Conservation (phyloP, 2,113 vertebrate genomes). For the Scolopax mira region DNA sequence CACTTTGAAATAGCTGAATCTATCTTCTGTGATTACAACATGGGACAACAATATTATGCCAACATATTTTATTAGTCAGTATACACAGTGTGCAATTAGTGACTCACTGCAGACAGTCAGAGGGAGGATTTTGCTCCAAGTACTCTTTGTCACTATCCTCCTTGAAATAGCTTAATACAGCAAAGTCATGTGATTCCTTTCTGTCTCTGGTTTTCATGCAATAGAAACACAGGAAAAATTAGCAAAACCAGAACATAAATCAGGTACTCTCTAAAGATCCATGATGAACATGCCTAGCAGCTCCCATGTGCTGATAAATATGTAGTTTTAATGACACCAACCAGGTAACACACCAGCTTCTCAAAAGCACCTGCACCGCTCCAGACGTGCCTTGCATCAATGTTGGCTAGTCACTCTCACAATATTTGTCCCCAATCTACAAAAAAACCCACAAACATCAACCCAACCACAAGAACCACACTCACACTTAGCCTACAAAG, state of each 20-base stretch:
- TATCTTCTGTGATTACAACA: constrained; percentile 50
- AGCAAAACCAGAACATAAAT: background rate
- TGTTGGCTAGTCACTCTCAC: background rate
- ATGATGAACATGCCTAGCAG: background rate
- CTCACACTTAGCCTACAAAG: background rate
- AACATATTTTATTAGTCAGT: constrained; percentile 63
- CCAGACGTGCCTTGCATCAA: background rate
- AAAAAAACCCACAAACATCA: background rate
- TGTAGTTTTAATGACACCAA: background rate
- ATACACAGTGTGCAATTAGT: constrained; percentile 53
- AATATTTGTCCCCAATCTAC: background rate
- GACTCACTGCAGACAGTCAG: constrained; percentile 55
- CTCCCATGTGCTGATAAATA: background rate
- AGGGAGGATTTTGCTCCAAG: background rate
- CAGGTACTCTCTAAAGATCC: background rate
- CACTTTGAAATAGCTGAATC: constrained; percentile 24
- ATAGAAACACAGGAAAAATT: background rate
- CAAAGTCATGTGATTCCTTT: background rate
- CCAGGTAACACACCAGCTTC: background rate
- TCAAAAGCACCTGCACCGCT: background rate
- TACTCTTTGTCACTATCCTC: constrained; percentile 7
- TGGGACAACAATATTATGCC: constrained; percentile 48
- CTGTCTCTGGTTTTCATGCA: background rate
- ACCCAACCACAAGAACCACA: background rate
- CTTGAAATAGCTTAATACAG: constrained; percentile 5